Base-by-base conservation (phyloP, 2,113 vertebrate genomes). In the Cichladusa arquata region DNA sequence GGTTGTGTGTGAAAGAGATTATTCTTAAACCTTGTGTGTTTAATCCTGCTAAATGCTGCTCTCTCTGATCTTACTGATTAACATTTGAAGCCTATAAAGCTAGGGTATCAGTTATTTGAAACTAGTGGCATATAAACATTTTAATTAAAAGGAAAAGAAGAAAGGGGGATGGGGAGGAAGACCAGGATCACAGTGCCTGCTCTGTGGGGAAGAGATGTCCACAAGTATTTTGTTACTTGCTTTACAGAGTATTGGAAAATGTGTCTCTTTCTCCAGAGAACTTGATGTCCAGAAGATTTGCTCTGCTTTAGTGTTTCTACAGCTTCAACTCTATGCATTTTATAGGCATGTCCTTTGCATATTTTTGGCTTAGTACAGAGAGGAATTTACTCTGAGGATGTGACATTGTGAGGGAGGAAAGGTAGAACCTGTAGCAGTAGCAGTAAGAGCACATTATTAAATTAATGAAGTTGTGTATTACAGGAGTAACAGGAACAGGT, bases 1-100 rank as follows among this genome's bases (percentile, higher is more conserved):
- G 33, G 19, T 1, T 19, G 60, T 9, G 33, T 33, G 61, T 61
- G 28, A 10, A 36, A 58, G 47, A 84, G 94, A 92, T 95, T 95
- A 92, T 90, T 94, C 28, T 50, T 90, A 80, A 96, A 95, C 53
- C 85, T 61, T 83, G 40, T 86, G 80, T 80, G 64, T 94, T 95
- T 97, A 97, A 97, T 97, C 94, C 94, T 93, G 54, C 94, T 90
- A 94, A 96, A 95, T 95, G 81, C 95, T 88, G 44, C 64, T 40
- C 12, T 51, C 73, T 67, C 77, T 91, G 88, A 91, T 95, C 69
- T 95, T 87, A 40, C 94, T 93, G 93, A 95, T 96, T 94, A 94
- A 94, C 76, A 45, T 86, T 83, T 92, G 92, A 92, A 92, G 84
- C 33, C 57, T 93, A 13, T 91, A 77, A 93, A 93, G 84, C 87